Conservation (phyloP, 2,113 vertebrate genomes). For the Taurulus bubalis region DNA sequence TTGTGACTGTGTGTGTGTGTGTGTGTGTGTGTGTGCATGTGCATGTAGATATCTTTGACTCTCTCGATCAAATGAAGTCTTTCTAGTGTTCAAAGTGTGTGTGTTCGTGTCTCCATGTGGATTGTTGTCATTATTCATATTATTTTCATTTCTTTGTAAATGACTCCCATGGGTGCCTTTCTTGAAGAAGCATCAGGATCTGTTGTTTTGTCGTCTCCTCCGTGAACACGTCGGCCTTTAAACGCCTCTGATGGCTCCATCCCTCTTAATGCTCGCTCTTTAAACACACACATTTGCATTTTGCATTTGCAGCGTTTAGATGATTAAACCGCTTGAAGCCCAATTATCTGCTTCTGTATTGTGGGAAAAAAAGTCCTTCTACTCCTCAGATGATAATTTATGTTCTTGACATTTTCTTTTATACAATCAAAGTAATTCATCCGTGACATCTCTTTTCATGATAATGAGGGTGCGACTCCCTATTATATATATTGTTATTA, state of each 20-base stretch:
- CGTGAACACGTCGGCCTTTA: conserved; percentile 22
- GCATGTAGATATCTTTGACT: conserved; percentile 18
- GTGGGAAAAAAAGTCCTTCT: not conserved
- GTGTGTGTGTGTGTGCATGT: not conserved
- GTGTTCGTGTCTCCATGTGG: conserved; percentile 19
- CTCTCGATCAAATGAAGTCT: conserved; percentile 27
- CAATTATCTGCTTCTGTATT: not conserved
- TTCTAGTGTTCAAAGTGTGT: conserved; percentile 22
- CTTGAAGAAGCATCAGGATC: conserved; percentile 45
- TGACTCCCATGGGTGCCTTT: conserved; percentile 37
- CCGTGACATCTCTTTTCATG: not conserved
- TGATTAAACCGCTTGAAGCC: not conserved
- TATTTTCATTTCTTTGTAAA: conserved; percentile 3
- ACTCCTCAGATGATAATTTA: not conserved
- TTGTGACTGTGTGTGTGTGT: not conserved
- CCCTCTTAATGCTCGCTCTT: conserved; percentile 18
- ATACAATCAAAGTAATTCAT: not conserved
- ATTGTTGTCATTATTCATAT: conserved; percentile 39
- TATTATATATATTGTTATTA: not conserved
- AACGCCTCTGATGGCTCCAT: conserved; percentile 32
- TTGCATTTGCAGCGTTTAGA: conserved; percentile 20
- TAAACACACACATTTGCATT: conserved; percentile 24
- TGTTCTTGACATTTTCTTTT: not conserved
- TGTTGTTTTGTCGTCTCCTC: conserved; percentile 25
- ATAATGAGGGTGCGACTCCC: not conserved